These are phyloP conservation scores for Zaprionus lineosus DNA, from an alignment of 2,888 invertebrate genomes.

Conservation along the genomic window DNA sequence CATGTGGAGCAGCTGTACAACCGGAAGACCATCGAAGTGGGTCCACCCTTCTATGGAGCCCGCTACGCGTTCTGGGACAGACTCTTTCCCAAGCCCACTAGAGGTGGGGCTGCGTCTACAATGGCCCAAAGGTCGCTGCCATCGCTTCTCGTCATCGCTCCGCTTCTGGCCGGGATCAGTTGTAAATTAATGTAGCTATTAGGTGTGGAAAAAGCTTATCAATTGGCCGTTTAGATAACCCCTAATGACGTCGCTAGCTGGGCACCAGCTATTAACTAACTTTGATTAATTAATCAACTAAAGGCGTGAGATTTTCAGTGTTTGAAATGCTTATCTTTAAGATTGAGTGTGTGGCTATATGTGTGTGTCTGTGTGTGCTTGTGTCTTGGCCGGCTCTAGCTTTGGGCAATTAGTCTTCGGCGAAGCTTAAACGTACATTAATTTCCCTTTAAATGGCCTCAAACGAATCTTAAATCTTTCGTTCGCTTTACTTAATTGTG, in stretches of 20 bases:
- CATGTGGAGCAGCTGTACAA: conserved; percentile 55
- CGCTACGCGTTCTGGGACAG: conserved; percentile 71
- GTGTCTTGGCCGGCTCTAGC: conserved; percentile 26
- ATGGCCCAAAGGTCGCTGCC: conserved; percentile 10
- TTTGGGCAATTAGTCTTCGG: conserved; percentile 75
- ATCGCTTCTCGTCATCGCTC: conserved; percentile 11
- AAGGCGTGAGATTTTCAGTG: conserved; percentile 70
- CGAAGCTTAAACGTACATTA: conserved; percentile 77
- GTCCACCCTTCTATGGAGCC: conserved; percentile 34
- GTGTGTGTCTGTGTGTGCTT: conserved; percentile 7
- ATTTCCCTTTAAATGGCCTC: conserved; percentile 68
- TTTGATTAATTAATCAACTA: conserved; percentile 80
- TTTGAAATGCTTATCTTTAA: no score
- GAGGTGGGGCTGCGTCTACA: conserved; percentile 8
- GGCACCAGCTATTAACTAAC: conserved; percentile 67
- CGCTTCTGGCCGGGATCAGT: conserved; percentile 23
- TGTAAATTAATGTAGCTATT: conserved; percentile 73
- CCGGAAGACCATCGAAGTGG: conserved; percentile 34
- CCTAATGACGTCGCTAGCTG: conserved; percentile 65
- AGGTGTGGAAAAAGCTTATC: conserved; percentile 75
- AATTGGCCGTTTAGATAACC: conserved; percentile 77
- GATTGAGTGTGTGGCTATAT: no score
- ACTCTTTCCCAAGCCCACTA: conserved; percentile 54
- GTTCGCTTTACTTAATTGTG: conserved; percentile 33
- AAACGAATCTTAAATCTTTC: neutral